A percentile compares a stretch with the other conserved stretches of the same genome.
Evolutionary conservation across 1,140 invertebrate genomes (phyloP).

Genomic region (Papilio xuthus): DNA sequence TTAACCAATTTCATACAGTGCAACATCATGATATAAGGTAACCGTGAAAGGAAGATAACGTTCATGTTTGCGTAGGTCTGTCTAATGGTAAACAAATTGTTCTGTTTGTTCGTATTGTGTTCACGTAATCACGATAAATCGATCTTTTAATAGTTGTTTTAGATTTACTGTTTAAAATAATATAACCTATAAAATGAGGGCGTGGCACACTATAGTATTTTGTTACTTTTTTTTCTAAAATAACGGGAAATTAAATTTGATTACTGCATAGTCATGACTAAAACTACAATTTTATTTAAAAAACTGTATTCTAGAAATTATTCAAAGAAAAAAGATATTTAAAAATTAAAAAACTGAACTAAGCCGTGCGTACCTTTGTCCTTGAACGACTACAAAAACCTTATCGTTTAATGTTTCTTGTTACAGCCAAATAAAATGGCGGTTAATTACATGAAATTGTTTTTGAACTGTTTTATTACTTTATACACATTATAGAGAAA

Average conservation of each 20-base stretch:
- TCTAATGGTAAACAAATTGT: constrained; percentile 16
- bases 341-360: background rate
- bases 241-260: too few relatives aligned
- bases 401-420: background rate
- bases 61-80: background rate
- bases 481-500: too few relatives aligned
- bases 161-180: background rate
- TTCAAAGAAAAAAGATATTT: background rate
- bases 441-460: too few relatives aligned
- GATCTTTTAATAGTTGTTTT: background rate
- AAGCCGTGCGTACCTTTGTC: background rate
- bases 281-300: too few relatives aligned
- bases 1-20: background rate
- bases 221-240: too few relatives aligned
- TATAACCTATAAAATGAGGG: too few relatives aligned
- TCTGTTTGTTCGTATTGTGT: background rate
- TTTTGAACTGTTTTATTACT: too few relatives aligned
- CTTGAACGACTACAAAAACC: background rate
- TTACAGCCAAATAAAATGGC: background rate
- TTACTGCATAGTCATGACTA: too few relatives aligned
- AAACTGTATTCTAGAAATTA: too few relatives aligned
- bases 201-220: too few relatives aligned
- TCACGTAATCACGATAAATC: background rate
- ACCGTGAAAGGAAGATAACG: background rate
- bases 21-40: background rate